phyloP scores from a whole-genome alignment of 1,140 invertebrate genomes.

The Cyphomyrmex costatus region DNA sequence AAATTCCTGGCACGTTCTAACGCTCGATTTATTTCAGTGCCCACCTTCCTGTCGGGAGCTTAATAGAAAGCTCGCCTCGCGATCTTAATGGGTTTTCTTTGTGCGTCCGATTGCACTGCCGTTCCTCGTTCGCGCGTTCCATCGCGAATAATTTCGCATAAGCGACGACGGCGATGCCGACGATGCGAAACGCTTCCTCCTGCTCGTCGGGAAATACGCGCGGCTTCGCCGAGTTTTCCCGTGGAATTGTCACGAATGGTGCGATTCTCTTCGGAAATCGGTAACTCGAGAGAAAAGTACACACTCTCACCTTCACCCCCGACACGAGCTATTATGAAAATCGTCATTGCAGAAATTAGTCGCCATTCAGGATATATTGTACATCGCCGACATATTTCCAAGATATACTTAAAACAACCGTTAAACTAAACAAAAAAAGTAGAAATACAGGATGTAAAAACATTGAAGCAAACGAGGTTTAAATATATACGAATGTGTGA shows the following conservation, averaged over 20 bases:
- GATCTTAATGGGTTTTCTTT: slow-evolving; percentile 64
- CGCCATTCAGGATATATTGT: not conserved
- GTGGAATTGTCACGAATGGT: slow-evolving; percentile 34
- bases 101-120: slow-evolving; percentile 49
- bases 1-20: slow-evolving; percentile 60
- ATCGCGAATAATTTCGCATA: slow-evolving; percentile 58
- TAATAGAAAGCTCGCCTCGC: slow-evolving; percentile 62
- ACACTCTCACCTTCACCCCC: not conserved
- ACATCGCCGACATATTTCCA: not conserved
- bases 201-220: slow-evolving; percentile 29
- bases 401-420: not conserved
- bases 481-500: not conserved
- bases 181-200: slow-evolving; percentile 36
- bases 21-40: slow-evolving; percentile 64
- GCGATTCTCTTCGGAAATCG: slow-evolving; percentile 49
- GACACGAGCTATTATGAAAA: not conserved
- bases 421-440: not conserved
- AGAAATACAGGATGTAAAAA: not conserved
- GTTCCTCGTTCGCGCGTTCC: slow-evolving; percentile 34
- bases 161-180: slow-evolving; percentile 26
- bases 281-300: slow-evolving; percentile 12
- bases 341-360: slow-evolving; percentile 2
- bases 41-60: slow-evolving; percentile 50
- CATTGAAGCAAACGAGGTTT: not conserved
- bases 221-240: not conserved